Evolutionary conservation across 1,140 invertebrate genomes (phyloP), one percentile per base, ranked within the genome.

Genomic region (Drosophila nannoptera): DNA sequence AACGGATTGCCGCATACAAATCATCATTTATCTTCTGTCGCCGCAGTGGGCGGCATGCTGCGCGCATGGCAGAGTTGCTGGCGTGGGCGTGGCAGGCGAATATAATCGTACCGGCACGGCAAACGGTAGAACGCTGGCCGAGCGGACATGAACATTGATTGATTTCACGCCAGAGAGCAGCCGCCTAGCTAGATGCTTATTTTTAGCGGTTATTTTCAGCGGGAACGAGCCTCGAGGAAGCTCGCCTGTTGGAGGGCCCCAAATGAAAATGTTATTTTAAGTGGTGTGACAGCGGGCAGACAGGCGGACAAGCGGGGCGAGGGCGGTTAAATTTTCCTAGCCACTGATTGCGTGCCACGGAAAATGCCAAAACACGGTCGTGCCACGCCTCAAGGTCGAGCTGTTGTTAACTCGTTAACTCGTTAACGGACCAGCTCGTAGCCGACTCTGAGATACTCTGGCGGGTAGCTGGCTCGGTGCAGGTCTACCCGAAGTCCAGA

Each of bases 1-100:
- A 78, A 78, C 75, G 78, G 67, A 78, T 75, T 75, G 78, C 56
- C 75, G 75, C 78, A 82, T 75, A 83, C 68, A 78, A 83, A 83
- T 78, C 64, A 68, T 73, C 52, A 82, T 82, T 83, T 72, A 83
- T 82, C 78, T 78, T 73, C 45, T 69, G 67, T 59, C 56, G 42
- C 48, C 63, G 29, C 14, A 48, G n/a, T 11, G 7, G n/a, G 8
- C 31, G 16, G n/a, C n/a, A 11, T 53, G 32, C n/a, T 52, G 49
- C 36, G 48, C 29, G 36, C 16, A 35, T 16, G 42, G 55, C 29
- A 3, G n/a, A 12, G 11, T 36, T 59, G 43, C 45, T n/a, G 38
- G 33, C 43, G 65, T 42, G 59, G 60, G 61, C 54, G 43, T 61
- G 61, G 67, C 46, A 46, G 40, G 49, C 12, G 48, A 54, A 46